A percentile compares a stretch with the other conserved stretches of the same genome.
Conservation (phyloP, 2,888 invertebrate species). For the Dilophus febrilis region DNA sequence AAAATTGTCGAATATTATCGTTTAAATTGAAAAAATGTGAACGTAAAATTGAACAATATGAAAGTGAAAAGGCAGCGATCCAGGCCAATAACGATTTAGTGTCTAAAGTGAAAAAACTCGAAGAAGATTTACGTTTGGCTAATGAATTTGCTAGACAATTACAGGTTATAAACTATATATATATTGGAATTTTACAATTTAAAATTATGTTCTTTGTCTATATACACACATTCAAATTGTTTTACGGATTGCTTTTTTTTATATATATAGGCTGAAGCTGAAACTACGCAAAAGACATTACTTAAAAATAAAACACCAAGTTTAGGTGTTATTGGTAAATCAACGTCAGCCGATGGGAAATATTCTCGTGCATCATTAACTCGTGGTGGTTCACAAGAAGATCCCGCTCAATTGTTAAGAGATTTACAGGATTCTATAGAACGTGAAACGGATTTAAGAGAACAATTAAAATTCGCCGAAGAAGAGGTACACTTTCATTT, state of each 20-base stretch:
- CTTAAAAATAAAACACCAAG: slow-evolving; percentile 40
- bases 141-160: slow-evolving; percentile 53
- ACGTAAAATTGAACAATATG: slow-evolving; percentile 69
- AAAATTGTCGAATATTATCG: slow-evolving; percentile 94
- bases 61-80: slow-evolving; percentile 64
- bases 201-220: no score
- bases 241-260: no score
- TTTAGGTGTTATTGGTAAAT: slow-evolving; percentile 37
- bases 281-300: slow-evolving; percentile 19
- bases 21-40: slow-evolving; percentile 96
- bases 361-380: slow-evolving; percentile 58
- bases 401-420: slow-evolving; percentile 62
- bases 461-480: slow-evolving; percentile 82
- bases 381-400: slow-evolving; percentile 62
- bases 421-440: slow-evolving; percentile 86
- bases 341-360: slow-evolving; percentile 46
- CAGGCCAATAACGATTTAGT: slow-evolving; percentile 42
- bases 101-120: slow-evolving; percentile 59
- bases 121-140: slow-evolving; percentile 68
- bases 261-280: slow-evolving; percentile 22
- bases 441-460: slow-evolving; percentile 81
- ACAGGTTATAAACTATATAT: no score
- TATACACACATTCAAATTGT: background rate
- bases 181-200: no score
- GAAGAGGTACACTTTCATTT: slow-evolving; percentile 50